Percentiles rank a stretch among this genome's conserved stretches.
Conservation (phyloP, 2,113 vertebrate genomes). For the Dermatemys mawii region DNA sequence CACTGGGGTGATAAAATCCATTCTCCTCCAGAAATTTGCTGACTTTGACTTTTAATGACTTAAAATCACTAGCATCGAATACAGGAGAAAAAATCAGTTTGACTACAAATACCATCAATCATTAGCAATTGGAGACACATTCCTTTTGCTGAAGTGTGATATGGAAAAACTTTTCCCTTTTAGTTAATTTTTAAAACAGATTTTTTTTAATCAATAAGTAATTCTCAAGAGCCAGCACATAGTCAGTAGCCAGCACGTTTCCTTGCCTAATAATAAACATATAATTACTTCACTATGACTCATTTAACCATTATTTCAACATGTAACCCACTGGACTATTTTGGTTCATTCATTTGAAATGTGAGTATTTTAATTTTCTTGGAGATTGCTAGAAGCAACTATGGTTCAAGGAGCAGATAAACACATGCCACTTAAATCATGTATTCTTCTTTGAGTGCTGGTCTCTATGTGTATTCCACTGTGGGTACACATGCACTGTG, state of each 20-base stretch:
- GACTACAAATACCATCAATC: not conserved
- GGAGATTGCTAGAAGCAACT: not conserved
- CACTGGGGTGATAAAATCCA: not conserved
- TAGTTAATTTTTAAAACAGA: slow-evolving; percentile 7
- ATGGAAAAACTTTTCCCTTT: not conserved
- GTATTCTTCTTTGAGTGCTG: not conserved
- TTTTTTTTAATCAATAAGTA: not conserved
- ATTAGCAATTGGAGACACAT: not conserved
- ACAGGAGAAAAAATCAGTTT: not conserved
- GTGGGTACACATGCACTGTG: no score
- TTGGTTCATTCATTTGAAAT: not conserved
- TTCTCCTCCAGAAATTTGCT: not conserved
- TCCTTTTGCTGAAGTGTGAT: not conserved
- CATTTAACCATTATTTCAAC: not conserved
- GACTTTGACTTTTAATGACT: not conserved
- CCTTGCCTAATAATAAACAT: not conserved
- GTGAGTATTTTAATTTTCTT: not conserved
- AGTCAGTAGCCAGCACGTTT: not conserved
- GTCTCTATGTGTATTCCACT: no score
- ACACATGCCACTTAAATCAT: not conserved
- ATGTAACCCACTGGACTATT: not conserved
- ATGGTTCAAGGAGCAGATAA: not conserved
- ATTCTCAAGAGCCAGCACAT: not conserved
- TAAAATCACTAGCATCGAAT: not conserved
- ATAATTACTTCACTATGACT: not conserved